Evolutionary conservation across 2,888 invertebrate genomes (phyloP).

Genomic region (Petrolisthes cinctipes): DNA sequence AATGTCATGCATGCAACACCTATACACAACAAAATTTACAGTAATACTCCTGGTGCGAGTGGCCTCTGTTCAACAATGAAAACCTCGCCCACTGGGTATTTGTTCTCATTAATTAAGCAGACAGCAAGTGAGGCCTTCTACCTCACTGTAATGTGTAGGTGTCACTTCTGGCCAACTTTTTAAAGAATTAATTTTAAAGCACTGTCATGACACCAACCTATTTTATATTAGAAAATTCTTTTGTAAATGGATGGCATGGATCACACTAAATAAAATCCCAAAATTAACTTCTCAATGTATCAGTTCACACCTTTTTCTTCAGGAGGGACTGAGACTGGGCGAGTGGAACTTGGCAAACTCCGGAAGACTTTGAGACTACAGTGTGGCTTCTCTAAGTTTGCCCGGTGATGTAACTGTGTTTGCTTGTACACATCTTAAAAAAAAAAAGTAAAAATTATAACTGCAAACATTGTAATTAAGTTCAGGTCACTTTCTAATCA

Average conservation of each 20-base stretch:
- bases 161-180: not conserved
- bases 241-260: not conserved
- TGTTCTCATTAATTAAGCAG: slow-evolving; percentile 6
- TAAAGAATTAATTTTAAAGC: not conserved
- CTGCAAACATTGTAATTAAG: slow-evolving; percentile 23
- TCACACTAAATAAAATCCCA: too few relatives aligned
- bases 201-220: slow-evolving; percentile 7
- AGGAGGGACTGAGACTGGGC: not conserved
- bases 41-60: slow-evolving; percentile 52
- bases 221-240: not conserved
- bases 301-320: not conserved
- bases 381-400: slow-evolving; percentile 29
- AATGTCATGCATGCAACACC: slow-evolving; percentile 62
- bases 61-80: slow-evolving; percentile 28
- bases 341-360: slow-evolving; percentile 34
- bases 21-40: slow-evolving; percentile 54
- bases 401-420: slow-evolving; percentile 41
- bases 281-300: not conserved
- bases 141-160: slow-evolving; percentile 9
- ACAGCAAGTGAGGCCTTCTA: slow-evolving; percentile 32
- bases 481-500: slow-evolving; percentile 58
- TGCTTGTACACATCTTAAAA: slow-evolving; percentile 49
- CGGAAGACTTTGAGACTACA: slow-evolving; percentile 50
- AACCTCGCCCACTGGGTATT: not conserved
- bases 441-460: slow-evolving; percentile 7